These are phyloP conservation scores for Lanius ludovicianus DNA, from an alignment of 2,113 vertebrate species.

Conservation along the genomic window DNA sequence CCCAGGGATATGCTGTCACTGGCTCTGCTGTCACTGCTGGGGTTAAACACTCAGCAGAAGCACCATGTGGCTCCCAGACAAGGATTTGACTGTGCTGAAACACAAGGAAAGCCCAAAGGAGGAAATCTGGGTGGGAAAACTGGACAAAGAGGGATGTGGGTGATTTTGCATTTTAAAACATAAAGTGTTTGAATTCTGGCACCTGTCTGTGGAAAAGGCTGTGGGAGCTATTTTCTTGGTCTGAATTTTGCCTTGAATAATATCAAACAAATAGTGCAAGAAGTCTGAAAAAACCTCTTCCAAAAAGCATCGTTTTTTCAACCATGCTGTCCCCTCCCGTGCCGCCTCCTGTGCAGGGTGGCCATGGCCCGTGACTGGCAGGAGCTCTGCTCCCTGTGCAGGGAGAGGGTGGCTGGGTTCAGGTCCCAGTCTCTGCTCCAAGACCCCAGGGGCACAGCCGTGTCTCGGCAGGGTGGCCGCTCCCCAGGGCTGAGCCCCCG, in stretches of 20 bases:
- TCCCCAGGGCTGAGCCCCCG: background rate
- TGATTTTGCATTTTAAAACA: background rate
- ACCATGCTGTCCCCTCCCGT: fast-evolving
- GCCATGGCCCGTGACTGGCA: fast-evolving
- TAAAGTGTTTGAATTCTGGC: background rate
- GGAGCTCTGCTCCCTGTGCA: background rate
- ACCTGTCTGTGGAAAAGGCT: background rate
- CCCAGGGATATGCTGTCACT: background rate
- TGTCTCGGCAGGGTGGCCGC: fast-evolving
- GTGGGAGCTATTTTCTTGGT: background rate
- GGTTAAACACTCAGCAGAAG: background rate
- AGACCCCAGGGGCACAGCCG: fast-evolving
- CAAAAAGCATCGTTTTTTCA: background rate
- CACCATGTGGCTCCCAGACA: background rate
- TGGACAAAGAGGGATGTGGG: background rate
- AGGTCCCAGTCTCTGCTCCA: background rate
- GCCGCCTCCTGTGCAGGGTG: no score
- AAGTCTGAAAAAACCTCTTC: background rate
- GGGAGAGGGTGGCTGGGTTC: fast-evolving
- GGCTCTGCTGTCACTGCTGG: background rate
- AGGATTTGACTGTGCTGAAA: background rate
- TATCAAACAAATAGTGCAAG: background rate
- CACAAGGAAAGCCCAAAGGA: background rate
- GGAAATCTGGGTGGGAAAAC: background rate
- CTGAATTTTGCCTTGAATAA: background rate